phyloP scores from a whole-genome alignment of 2,113 vertebrate species.

The Eurypyga helias region DNA sequence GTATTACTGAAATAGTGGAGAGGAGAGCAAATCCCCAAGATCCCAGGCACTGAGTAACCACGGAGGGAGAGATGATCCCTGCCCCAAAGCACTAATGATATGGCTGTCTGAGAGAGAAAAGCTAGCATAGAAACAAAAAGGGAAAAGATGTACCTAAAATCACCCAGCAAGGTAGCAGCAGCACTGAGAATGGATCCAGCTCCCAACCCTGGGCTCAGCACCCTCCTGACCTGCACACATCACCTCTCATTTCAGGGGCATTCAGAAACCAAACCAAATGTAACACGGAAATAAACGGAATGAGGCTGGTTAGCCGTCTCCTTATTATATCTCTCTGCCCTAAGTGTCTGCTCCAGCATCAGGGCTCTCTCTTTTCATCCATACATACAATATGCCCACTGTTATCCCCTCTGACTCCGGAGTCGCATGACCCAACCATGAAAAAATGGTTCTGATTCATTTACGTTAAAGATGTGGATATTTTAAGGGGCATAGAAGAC shows the following conservation, averaged over 20 bases:
- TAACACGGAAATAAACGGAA: not conserved
- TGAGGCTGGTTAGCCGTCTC: not conserved
- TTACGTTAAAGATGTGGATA: slow-evolving; percentile 53
- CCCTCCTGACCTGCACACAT: not conserved
- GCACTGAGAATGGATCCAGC: not conserved
- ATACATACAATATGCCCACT: slow-evolving; percentile 32
- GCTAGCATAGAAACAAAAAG: not conserved
- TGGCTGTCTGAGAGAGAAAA: not conserved
- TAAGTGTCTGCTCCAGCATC: not conserved
- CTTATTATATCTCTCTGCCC: not conserved
- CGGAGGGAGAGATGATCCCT: not conserved
- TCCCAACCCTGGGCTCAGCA: not conserved
- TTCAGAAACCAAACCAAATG: not conserved
- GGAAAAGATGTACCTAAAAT: not conserved
- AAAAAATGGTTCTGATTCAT: slow-evolving; percentile 65
- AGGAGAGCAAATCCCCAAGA: not conserved
- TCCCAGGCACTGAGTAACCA: not conserved
- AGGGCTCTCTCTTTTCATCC: slow-evolving; percentile 24
- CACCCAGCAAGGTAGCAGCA: not conserved
- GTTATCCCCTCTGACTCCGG: slow-evolving; percentile 23
- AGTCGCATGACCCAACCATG: not conserved
- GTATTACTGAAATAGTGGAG: not conserved
- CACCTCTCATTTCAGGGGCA: not conserved
- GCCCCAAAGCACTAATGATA: not conserved
- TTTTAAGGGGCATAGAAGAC: slow-evolving; percentile 54